Base-by-base conservation (phyloP, 2,888 invertebrate genomes). In the Nymphalis urticae region DNA sequence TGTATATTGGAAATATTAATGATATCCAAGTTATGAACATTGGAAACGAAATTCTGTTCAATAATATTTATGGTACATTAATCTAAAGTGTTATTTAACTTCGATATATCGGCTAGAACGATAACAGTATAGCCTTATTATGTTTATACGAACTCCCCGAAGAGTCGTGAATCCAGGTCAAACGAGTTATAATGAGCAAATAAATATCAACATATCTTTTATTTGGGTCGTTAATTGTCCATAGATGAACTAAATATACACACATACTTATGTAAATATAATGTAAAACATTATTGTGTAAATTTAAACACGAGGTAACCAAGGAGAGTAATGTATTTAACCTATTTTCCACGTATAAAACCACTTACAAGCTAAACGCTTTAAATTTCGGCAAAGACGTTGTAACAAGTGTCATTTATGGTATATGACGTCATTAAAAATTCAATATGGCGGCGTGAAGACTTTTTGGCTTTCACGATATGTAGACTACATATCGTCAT, bases 131-230 rank as follows among this genome's bases (percentile, higher is more conserved):
- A 67, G 62, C 47, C 61, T 54, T 69, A 66, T 68, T 62, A 72
- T 66, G 64, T 66, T 67, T 69, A 62, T 70, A 72, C 63, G 59
- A 62, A 69, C 48, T 67, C 70, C 69, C 72, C n/a, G 60, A 54
- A 68, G 73, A 73, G 67, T 27, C 67, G 61, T 72, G 66, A 65
- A 73, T 71, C 58, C 66, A 69, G 71, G 66, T 71, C 69, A 68
- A 65, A 61, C 51, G 65, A 68, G 42, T 64, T 67, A 65, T 68
- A 70, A 70, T 56, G 66, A 64, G 62, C 63, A 67, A 67, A 68
- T 69, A 70, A 72, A 73, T 68, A 73, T 68, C 21, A 32, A 54
- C 47, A 36, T 60, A 51, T 58, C 27, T 54, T 19, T 47, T 56
- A 56, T 56, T 32, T 51, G 32, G 51, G 50, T 32, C 19, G 62